Conservation (phyloP, 2,888 invertebrate genomes). For the Diogma glabrata region DNA sequence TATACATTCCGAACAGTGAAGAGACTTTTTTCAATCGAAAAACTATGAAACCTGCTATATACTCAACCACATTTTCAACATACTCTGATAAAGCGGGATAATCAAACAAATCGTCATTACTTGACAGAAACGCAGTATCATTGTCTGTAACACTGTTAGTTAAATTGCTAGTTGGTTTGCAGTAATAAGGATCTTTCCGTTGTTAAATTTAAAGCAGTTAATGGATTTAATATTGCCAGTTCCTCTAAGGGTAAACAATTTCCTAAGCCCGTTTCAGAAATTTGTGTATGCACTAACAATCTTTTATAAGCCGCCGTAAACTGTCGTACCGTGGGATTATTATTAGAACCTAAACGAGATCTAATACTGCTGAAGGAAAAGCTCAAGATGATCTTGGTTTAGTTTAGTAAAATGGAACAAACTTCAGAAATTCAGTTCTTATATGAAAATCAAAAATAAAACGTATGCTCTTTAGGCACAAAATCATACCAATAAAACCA, state of each 20-base stretch:
- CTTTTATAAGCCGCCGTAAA: not conserved
- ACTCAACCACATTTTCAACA: slow-evolving; percentile 2
- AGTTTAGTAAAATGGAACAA: not conserved
- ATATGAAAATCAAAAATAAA: not conserved
- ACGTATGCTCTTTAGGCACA: not conserved
- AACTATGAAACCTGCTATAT: not conserved
- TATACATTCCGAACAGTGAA: not conserved
- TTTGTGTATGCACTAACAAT: not conserved
- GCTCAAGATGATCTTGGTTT: not conserved
- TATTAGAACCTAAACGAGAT: slow-evolving; percentile 1
- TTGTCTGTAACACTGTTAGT: not conserved
- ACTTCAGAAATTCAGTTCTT: not conserved
- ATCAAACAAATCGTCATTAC: not conserved
- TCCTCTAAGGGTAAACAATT: not conserved
- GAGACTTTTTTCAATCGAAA: not conserved
- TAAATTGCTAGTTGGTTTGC: not conserved
- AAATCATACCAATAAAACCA: slow-evolving; percentile 1
- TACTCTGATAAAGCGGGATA: not conserved
- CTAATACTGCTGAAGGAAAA: slow-evolving; percentile 1
- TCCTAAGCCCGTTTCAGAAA: not conserved
- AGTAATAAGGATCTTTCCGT: not conserved
- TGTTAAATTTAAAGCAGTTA: slow-evolving; percentile 1
- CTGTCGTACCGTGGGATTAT: slow-evolving; percentile 3
- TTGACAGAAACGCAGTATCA: not conserved
- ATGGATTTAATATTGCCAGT: not conserved